phyloP scores from a whole-genome alignment of 2,888 invertebrate genomes.

The Amaurobius ferox region DNA sequence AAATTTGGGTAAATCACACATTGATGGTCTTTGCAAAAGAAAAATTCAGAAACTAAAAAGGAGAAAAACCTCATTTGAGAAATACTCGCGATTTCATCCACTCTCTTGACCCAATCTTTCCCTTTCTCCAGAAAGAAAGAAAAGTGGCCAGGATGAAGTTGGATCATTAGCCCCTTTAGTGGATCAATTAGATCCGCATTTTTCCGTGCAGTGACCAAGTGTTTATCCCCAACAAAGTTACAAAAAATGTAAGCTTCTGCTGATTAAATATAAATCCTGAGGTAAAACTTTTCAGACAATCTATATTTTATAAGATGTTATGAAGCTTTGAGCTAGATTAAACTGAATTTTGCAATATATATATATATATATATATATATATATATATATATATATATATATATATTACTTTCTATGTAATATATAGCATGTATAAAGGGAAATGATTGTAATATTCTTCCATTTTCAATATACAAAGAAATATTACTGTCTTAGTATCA shows the following conservation, averaged over 20 bases:
- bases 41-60: slow-evolving; percentile 1
- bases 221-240: slow-evolving; percentile 51
- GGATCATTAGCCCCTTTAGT: slow-evolving; percentile 66
- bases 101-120: slow-evolving; percentile 56
- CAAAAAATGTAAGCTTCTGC: neutral
- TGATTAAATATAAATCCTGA: too few species aligned
- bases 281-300: too few species aligned
- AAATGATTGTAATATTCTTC: too few species aligned
- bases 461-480: too few species aligned
- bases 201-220: slow-evolving; percentile 41
- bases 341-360: too few species aligned
- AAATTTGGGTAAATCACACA: slow-evolving; percentile 65
- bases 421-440: too few species aligned
- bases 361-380: too few species aligned
- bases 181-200: slow-evolving; percentile 70
- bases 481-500: too few species aligned
- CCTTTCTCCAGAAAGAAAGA: slow-evolving; percentile 23
- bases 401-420: too few species aligned
- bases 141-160: slow-evolving; percentile 33
- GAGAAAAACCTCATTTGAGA: slow-evolving; percentile 23
- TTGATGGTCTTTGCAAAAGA: slow-evolving; percentile 40
- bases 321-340: too few species aligned
- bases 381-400: too few species aligned
- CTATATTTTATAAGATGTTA: too few species aligned
- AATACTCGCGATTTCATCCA: slow-evolving; percentile 65